Evolutionary conservation across 2,113 vertebrate genomes (phyloP).

Genomic region (Callionymus lyra): DNA sequence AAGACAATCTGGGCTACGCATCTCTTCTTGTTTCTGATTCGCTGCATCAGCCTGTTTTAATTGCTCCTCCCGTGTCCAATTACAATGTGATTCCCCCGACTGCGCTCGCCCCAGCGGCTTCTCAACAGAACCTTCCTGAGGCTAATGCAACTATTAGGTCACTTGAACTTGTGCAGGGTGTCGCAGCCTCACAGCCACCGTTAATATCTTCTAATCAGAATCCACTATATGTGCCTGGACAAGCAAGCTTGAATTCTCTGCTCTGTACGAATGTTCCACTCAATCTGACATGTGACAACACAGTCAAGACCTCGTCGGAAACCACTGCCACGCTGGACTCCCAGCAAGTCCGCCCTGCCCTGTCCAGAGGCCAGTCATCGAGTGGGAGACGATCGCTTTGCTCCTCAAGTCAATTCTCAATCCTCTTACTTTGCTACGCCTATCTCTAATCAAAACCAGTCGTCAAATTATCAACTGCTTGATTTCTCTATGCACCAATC

Average conservation of each 20-base stretch:
- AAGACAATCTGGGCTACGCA: conserved; percentile 81
- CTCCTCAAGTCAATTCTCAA: conserved; percentile 45
- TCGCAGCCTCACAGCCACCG: conserved; percentile 35
- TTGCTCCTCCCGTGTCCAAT: conserved; percentile 82
- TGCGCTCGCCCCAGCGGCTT: conserved; percentile 56
- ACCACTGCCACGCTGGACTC: conserved; percentile 31
- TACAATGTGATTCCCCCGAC: conserved; percentile 71
- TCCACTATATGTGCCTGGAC: conserved; percentile 46
- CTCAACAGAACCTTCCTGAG: conserved; percentile 58
- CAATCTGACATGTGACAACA: conserved; percentile 67
- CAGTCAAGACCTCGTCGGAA: conserved; percentile 44
- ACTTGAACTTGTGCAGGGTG: conserved; percentile 41
- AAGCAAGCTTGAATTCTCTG: conserved; percentile 40
- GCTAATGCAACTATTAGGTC: conserved; percentile 32
- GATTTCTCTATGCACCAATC: conserved; percentile 76
- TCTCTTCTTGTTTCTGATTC: conserved; percentile 79
- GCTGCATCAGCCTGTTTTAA: conserved; percentile 79
- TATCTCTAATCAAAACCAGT: conserved; percentile 53
- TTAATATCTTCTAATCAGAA: conserved; percentile 47
- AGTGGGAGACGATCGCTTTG: conserved; percentile 40
- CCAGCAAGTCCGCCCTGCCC: conserved; percentile 43
- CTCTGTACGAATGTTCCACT: conserved; percentile 49
- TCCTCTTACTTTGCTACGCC: conserved; percentile 34
- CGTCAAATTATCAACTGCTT: conserved; percentile 69
- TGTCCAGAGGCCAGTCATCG: conserved; percentile 47